A percentile compares a stretch with the other conserved stretches of the same genome.
phyloP scores from a whole-genome alignment of 2,797 vertebrate genomes.

The Lepus oiostolus region DNA sequence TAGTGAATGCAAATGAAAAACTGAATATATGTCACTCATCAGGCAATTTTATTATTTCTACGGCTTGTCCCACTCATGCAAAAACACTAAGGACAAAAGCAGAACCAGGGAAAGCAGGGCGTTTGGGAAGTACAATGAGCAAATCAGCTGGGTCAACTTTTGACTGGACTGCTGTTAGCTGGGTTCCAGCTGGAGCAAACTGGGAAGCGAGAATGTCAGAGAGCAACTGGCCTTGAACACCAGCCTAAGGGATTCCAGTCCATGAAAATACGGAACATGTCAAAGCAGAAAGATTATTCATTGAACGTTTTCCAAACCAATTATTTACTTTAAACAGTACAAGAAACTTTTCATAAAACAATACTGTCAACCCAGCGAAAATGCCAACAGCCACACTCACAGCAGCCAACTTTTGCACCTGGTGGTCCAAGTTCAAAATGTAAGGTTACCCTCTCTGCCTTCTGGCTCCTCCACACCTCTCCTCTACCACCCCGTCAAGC shows the following conservation, averaged over 20 bases:
- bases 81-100: slow-evolving; percentile 4
- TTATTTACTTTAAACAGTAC: slow-evolving; percentile 35
- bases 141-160: not conserved
- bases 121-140: not conserved
- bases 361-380: slow-evolving; percentile 25
- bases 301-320: slow-evolving; percentile 13
- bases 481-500: too few species aligned
- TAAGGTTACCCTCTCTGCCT: not conserved
- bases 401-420: not conserved
- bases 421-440: slow-evolving; percentile 19
- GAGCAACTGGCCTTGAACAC: not conserved
- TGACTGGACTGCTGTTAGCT: not conserved
- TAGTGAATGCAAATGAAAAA: not conserved
- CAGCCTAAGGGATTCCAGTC: not conserved
- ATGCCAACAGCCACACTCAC: not conserved
- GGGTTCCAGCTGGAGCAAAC: not conserved
- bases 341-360: slow-evolving; percentile 56
- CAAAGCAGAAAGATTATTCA: not conserved
- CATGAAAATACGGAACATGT: not conserved
- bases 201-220: not conserved
- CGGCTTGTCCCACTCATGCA: slow-evolving; percentile 31
- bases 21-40: not conserved
- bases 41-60: slow-evolving; percentile 7
- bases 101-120: slow-evolving; percentile 9
- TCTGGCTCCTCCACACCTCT: too few species aligned